Percentiles rank a stretch among this genome's conserved stretches.
phyloP scores from a whole-genome alignment of 2,113 vertebrate species.

The Rhagologus leucostigma region DNA sequence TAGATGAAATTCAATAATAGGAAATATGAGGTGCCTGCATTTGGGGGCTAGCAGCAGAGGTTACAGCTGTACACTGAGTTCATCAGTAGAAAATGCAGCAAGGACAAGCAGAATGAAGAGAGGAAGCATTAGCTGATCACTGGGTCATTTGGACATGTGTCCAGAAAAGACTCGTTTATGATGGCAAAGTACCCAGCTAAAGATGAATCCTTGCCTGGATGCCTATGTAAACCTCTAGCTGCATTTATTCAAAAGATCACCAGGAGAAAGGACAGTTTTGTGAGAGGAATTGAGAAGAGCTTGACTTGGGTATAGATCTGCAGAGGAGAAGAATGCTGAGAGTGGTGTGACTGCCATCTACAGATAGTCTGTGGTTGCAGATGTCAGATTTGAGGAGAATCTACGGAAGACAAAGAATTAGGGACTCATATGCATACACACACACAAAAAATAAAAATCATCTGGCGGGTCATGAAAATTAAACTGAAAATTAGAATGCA shows the following conservation, averaged over 20 bases:
- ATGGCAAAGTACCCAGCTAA: neutral
- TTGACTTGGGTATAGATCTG: neutral
- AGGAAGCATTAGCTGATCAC: neutral
- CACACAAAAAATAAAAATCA: neutral
- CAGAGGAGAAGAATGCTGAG: neutral
- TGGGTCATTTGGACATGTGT: neutral
- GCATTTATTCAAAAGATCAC: neutral
- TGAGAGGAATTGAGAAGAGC: neutral
- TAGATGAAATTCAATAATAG: constrained; percentile 7
- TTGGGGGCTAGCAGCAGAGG: neutral
- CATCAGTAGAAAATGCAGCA: neutral
- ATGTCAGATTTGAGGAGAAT: neutral
- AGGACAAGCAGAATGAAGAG: neutral
- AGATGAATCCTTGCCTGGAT: neutral
- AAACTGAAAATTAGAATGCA: neutral
- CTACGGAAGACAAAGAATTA: neutral
- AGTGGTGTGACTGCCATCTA: constrained; percentile 60
- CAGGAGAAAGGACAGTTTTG: neutral
- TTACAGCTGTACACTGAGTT: neutral
- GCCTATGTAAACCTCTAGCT: neutral
- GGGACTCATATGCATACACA: neutral
- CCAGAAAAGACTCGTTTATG: neutral
- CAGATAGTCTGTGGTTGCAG: neutral
- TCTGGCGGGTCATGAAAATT: neutral
- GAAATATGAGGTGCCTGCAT: neutral